Evolutionary conservation across 2,797 vertebrate genomes (phyloP).

Genomic region (Tiaroga cobitis): DNA sequence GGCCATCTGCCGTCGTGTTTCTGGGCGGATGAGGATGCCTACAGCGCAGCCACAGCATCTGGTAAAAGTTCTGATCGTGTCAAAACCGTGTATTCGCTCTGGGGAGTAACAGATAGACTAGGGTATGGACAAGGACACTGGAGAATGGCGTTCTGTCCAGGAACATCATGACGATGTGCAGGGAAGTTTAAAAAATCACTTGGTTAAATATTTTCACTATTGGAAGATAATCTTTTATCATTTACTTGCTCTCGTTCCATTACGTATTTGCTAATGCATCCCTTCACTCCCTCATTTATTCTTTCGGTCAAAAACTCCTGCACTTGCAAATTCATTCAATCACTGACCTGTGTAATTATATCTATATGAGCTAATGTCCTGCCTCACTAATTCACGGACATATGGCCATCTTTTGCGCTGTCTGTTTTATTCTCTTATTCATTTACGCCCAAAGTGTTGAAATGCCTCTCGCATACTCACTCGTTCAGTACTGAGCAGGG

Average conservation of each 20-base stretch:
- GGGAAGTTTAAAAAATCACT: not conserved
- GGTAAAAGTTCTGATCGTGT: conserved; percentile 57
- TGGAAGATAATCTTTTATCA: conserved; percentile 38
- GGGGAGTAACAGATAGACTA: conserved; percentile 49
- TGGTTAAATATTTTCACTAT: not conserved
- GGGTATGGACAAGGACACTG: conserved; percentile 43
- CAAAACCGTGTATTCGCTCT: conserved; percentile 53
- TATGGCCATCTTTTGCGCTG: conserved; percentile 25
- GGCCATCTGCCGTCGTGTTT: conserved; percentile 60
- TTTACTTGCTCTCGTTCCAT: conserved; percentile 2
- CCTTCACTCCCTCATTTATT: conserved; percentile 24
- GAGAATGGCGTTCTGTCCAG: conserved; percentile 22
- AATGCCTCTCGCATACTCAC: conserved; percentile 8
- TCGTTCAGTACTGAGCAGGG: not conserved
- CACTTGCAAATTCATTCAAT: conserved; percentile 44
- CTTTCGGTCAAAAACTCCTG: conserved; percentile 31
- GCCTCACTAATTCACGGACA: conserved; percentile 46
- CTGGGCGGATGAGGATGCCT: conserved; percentile 54
- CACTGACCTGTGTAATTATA: conserved; percentile 49
- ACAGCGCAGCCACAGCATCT: conserved; percentile 57
- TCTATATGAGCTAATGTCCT: conserved; percentile 44
- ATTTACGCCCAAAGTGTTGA: conserved; percentile 1
- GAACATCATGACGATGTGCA: not conserved
- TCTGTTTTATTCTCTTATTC: conserved; percentile 33
- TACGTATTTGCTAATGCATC: conserved; percentile 24